Base-by-base conservation (phyloP, 1,140 invertebrate species). In the Drosophila paulistorum region DNA sequence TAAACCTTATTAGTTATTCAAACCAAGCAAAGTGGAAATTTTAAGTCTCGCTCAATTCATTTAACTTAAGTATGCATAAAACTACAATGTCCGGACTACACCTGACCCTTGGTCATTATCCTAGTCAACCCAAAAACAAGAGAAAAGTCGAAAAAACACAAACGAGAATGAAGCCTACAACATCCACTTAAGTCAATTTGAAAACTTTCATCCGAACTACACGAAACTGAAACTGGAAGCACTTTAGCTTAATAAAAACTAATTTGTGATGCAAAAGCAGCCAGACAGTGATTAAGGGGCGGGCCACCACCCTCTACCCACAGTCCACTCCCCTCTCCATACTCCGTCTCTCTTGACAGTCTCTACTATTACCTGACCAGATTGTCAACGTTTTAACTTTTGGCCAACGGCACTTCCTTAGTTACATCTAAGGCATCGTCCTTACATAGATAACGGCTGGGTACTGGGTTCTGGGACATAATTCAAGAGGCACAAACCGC, bases 181-280 rank as follows among this genome's bases (percentile, higher is more conserved):
- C 11, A 48, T 54, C 39, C 14, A 68, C 57, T 73, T 55, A 14
- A 70, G 61, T 71, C 75, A 33, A 82, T 78, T 68, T 57, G 13
- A 75, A 79, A 83, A 66, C 58, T 79, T 83, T 66, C 26, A 23
- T n/a, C 35, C 35, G 26, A 48, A 68, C 23, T 62, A 81, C 68
- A 66, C 41, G 42, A 48, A 74, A 54, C 59, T 65, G 14, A 39
- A 51, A 79, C 39, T 70, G 33, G 42, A 45, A 66, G 63, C 74
- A 77, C 70, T 79, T 70, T 66, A 72, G 71, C 61, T 76, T 74
- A 63, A 77, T 71, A 74, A 84, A 84, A 84, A 84, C 77, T 76
- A 73, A 79, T 79, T 84, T 80, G 70, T 63, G 59, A 65, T 57
- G 58, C 65, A 58, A 66, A 70, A 63, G 76, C 65, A 41, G 55